Evolutionary conservation across 2,113 vertebrate genomes (phyloP), one percentile per base, ranked within the genome.

Genomic region (Coreoperca whiteheadi): DNA sequence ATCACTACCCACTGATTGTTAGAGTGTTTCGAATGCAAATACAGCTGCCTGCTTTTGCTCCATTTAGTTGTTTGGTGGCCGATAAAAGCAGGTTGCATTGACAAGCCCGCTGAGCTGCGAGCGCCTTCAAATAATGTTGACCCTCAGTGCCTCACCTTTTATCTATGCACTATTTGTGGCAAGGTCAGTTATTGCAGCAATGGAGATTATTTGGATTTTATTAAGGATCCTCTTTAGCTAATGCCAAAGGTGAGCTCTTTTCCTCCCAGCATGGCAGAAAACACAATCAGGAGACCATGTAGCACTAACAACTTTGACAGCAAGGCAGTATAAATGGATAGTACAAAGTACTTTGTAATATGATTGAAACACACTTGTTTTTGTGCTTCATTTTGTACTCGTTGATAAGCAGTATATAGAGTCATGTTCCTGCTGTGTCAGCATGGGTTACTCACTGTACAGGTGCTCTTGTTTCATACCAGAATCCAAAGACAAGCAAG

Each of bases 1-100:
- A 88, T 76, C 30, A 60, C 77, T 39, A 77, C 68, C 43, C 37
- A 8, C 79, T 91, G 85, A 94, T 92, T 91, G 81, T 87, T 86
- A 23, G 59, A 59, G 34, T 79, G 86, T 88, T 92, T 83, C 71
- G 77, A 87, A 92, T 94, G 92, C 88, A 91, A 94, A 93, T 91
- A 39, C 74, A 73, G 81, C 84, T 65, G 88, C 74, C 77, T 65
- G 77, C 74, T 77, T 74, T 60, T 78, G 75, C 71, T 70, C 51
- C 50, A 25, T 80, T 65, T 77, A 60, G 71, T 83, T 78, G 78
- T 87, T 84, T 75, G 77, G 66, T 83, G 80, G 83, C 77, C 6
- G 74, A 94, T 84, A 90, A 90, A 93, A 92, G 89, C 86, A 34
- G 73, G 79, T 53, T 86, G 81, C 68, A 74, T 90, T 89, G 86